phyloP scores from a whole-genome alignment of 2,113 vertebrate genomes.

The Falco punctatus region DNA sequence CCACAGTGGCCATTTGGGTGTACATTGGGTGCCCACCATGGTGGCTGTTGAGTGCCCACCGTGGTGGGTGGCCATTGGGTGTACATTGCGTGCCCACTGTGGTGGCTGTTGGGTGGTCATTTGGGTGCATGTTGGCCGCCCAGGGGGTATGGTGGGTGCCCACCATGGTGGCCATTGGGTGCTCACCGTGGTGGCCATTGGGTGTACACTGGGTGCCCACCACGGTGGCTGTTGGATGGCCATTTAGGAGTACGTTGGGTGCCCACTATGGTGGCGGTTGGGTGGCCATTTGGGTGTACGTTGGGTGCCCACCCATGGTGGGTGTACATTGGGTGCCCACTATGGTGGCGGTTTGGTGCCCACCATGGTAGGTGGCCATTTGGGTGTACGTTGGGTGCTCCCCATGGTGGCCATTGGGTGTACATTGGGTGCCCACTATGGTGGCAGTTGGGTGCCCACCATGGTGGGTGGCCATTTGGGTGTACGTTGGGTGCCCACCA shows the following conservation, averaged over 20 bases:
- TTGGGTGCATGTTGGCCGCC: too few relatives aligned
- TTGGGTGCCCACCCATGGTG: background rate
- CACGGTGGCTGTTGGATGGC: background rate
- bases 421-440: accelerated
- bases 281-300: accelerated
- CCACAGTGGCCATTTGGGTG: background rate
- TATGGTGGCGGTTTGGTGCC: background rate
- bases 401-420: background rate
- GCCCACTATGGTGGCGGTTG: accelerated
- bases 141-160: too few relatives aligned
- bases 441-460: too few relatives aligned
- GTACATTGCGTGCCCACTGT: accelerated
- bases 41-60: background rate
- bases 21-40: background rate
- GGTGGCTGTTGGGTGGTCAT: too few relatives aligned
- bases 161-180: background rate
- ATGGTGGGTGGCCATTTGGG: background rate
- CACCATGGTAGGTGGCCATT: background rate
- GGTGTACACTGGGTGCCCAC: too few relatives aligned
- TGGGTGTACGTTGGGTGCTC: background rate
- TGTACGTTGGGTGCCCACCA: accelerated
- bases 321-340: accelerated
- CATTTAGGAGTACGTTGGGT: accelerated
- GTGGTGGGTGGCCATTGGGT: background rate
- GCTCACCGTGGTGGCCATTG: background rate